Base-by-base conservation (phyloP, 2,888 invertebrate species). In the Amphipyra tragopoginis region DNA sequence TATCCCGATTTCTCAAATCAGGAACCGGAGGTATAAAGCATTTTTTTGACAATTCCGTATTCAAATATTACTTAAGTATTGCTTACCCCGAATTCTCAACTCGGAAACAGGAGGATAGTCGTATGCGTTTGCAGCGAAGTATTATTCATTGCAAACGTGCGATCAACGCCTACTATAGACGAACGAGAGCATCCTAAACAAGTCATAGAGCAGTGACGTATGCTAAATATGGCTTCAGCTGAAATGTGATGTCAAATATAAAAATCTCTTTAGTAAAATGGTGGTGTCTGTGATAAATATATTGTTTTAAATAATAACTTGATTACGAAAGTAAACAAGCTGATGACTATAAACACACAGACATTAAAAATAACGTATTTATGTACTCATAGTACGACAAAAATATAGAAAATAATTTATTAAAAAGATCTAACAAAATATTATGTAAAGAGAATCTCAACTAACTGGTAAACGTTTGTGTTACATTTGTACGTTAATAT, bases 351-450 rank as follows among this genome's bases (percentile, higher is more conserved):
- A 63, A 60, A 59, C 66, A 73, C 74, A 69, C 58, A 62, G 60
- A 62, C 53, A 61, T 58, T 52, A 54, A 61, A 70, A 55, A 55
- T 62, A 65, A 64, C 39, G 42, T 58, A 42, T 34, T 43, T 64
- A 43, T 47, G 78, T 80, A 75, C 78, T 80, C 14, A 66, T 36
- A 80, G 75, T 77, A 80, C 79, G 47, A 69, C n/a, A 59, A 64
- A 67, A 67, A 75, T 76, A 60, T 65, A 65, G 39, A 72, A 64
- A 59, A 54, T 61, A 64, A 55, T 63, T 60, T 29, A 45, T 58
- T 61, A 70, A 69, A 67, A 75, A 63, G 45, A 77, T 65, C 59
- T 77, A 77, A 77, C 77, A 77, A 77, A 80, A 77, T 80, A 71
- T 62, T 44, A 70, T 73, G 60, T 70, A 67, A 67, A 80, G 51